Evolutionary conservation across 2,888 invertebrate genomes (phyloP).

Genomic region (Saturnia japonica): DNA sequence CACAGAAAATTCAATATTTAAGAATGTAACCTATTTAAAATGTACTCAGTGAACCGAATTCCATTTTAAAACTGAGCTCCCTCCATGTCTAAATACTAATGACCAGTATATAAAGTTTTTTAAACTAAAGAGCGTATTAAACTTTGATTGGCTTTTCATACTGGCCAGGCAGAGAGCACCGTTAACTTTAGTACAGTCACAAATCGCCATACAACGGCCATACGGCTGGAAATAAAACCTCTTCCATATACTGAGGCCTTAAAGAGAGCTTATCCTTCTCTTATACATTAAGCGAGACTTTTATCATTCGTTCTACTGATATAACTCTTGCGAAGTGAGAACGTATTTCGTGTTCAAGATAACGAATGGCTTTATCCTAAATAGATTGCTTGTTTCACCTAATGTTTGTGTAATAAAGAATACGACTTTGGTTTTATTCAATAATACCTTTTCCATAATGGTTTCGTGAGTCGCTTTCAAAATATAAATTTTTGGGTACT

Average conservation of each 20-base stretch:
- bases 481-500: neutral
- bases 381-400: conserved; percentile 37
- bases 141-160: conserved; percentile 75
- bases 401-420: conserved; percentile 7
- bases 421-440: neutral
- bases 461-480: neutral
- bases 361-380: conserved; percentile 43
- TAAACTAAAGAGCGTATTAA: conserved; percentile 56
- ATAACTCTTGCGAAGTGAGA: conserved; percentile 32
- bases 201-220: conserved; percentile 58
- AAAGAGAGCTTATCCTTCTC: conserved; percentile 35
- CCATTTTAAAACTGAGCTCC: neutral
- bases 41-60: neutral
- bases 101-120: conserved; percentile 40
- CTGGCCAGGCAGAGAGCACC: conserved; percentile 54
- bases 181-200: conserved; percentile 66
- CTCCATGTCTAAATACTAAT: neutral
- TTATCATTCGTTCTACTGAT: conserved; percentile 47
- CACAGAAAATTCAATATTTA: too few species aligned
- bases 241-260: conserved; percentile 33
- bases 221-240: conserved; percentile 51
- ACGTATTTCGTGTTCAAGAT: conserved; percentile 36
- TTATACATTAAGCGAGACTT: conserved; percentile 51
- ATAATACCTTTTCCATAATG: neutral
- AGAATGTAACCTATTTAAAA: neutral